phyloP scores from a whole-genome alignment of 2,888 invertebrate species.

The Antheraea yamamai region DNA sequence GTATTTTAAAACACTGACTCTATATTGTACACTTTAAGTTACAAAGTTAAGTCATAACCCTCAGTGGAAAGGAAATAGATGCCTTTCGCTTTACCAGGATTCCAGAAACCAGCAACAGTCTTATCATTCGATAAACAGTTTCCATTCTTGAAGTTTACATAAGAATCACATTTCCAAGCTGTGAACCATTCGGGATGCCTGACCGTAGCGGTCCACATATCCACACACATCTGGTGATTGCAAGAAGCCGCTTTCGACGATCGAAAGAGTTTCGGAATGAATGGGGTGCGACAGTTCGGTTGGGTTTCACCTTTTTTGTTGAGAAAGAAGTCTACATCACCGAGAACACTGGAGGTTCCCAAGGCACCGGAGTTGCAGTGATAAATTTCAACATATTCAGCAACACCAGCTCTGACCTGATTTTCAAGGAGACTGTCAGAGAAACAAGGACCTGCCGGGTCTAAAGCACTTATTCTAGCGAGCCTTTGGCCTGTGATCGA shows the following conservation, averaged over 20 bases:
- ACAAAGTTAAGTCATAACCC: not conserved
- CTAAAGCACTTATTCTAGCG: constrained; percentile 12
- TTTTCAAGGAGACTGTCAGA: constrained; percentile 8
- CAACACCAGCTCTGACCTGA: constrained; percentile 18
- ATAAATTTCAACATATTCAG: constrained; percentile 19
- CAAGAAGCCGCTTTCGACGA: constrained; percentile 58
- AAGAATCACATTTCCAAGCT: constrained; percentile 51
- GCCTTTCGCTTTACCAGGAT: constrained; percentile 66
- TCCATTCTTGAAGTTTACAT: constrained; percentile 44
- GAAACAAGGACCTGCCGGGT: constrained; percentile 18
- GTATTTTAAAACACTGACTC: too few species aligned
- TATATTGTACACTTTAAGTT: not conserved
- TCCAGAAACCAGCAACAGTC: constrained; percentile 66
- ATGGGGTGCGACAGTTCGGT: constrained; percentile 68
- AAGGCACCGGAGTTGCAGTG: constrained; percentile 49
- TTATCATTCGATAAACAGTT: constrained; percentile 56
- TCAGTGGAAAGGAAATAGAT: constrained; percentile 47
- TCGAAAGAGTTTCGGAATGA: constrained; percentile 52
- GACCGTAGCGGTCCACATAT: constrained; percentile 53
- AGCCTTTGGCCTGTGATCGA: constrained; percentile 13
- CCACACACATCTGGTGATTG: constrained; percentile 56
- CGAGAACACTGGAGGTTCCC: constrained; percentile 57
- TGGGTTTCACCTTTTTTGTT: constrained; percentile 77
- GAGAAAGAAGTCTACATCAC: constrained; percentile 71
- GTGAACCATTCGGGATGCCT: constrained; percentile 21